Percentiles rank a stretch among this genome's conserved stretches.
Evolutionary conservation across 1,140 invertebrate species (phyloP).

Genomic region (Anastrepha obliqua): DNA sequence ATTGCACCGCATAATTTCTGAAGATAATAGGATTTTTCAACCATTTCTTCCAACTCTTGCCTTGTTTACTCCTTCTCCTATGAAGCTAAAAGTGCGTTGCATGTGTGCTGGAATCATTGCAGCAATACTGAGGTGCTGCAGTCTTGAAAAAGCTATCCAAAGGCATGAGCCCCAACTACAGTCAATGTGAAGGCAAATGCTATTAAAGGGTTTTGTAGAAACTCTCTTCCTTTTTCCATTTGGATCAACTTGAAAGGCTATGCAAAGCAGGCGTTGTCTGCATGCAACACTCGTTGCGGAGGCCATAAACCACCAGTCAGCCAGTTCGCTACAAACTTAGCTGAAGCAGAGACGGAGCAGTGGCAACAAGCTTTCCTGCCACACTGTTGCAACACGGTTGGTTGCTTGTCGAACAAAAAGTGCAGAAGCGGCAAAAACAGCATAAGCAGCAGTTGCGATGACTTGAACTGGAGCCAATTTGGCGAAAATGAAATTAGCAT

Average conservation of each 20-base stretch:
- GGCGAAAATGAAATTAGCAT: conserved; percentile 52
- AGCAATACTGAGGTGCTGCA: not conserved
- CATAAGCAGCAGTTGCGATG: not conserved
- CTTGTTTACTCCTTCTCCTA: no score
- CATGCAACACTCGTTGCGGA: not conserved
- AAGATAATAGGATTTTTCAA: not conserved
- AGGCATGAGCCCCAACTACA: not conserved
- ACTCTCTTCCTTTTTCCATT: not conserved
- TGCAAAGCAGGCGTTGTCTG: conserved; percentile 1
- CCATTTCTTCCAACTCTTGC: not conserved
- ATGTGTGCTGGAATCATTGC: not conserved
- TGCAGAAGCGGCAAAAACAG: conserved; percentile 5
- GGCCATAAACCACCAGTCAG: conserved; percentile 30
- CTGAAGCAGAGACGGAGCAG: not conserved
- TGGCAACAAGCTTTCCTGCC: not conserved
- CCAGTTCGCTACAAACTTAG: not conserved
- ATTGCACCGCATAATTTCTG: not conserved
- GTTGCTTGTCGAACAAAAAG: not conserved
- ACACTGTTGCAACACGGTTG: not conserved
- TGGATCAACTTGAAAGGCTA: not conserved
- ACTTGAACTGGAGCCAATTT: conserved; percentile 39
- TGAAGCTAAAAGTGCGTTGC: not conserved
- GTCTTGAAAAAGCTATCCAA: not conserved
- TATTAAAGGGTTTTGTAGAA: not conserved
- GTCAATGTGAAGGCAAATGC: not conserved